A percentile compares a stretch with the other conserved stretches of the same genome.
Evolutionary conservation across 1,140 invertebrate species (phyloP).

Genomic region (Galendromus occidentalis): DNA sequence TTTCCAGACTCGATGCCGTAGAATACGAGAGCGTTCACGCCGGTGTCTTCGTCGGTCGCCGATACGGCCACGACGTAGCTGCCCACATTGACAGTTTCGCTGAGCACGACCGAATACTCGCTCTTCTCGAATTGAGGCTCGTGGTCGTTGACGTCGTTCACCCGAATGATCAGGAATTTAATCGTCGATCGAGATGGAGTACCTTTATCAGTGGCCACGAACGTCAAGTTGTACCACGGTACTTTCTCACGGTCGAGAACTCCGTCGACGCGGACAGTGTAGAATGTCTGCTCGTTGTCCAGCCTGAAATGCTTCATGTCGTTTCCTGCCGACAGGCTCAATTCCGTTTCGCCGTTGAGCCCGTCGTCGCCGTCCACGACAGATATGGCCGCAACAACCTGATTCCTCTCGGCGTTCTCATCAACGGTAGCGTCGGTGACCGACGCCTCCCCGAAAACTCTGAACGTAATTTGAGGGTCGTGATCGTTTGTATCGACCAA

Average conservation of each 20-base stretch:
- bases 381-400: constrained; percentile 75
- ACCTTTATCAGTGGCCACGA: constrained; percentile 72
- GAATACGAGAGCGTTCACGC: constrained; percentile 57
- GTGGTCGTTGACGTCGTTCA: constrained; percentile 88
- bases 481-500: constrained; percentile 71
- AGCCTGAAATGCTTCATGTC: constrained; percentile 69
- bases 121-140: constrained; percentile 82
- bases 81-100: constrained; percentile 61
- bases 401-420: constrained; percentile 70
- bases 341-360: constrained; percentile 60
- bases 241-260: constrained; percentile 77
- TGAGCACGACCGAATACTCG: constrained; percentile 65
- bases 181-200: constrained; percentile 57
- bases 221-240: constrained; percentile 70
- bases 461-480: constrained; percentile 72
- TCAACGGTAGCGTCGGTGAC: constrained; percentile 69
- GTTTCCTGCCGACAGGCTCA: constrained; percentile 66
- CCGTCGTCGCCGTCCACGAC: constrained; percentile 77
- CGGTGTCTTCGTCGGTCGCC: constrained; percentile 71
- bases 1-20: constrained; percentile 71
- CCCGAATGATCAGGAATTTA: constrained; percentile 65
- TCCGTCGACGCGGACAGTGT: constrained; percentile 75
- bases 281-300: constrained; percentile 57
- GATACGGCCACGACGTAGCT: constrained; percentile 68
- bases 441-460: constrained; percentile 48